phyloP scores from a whole-genome alignment of 1,140 invertebrate genomes.

The Nautilus pompilius region DNA sequence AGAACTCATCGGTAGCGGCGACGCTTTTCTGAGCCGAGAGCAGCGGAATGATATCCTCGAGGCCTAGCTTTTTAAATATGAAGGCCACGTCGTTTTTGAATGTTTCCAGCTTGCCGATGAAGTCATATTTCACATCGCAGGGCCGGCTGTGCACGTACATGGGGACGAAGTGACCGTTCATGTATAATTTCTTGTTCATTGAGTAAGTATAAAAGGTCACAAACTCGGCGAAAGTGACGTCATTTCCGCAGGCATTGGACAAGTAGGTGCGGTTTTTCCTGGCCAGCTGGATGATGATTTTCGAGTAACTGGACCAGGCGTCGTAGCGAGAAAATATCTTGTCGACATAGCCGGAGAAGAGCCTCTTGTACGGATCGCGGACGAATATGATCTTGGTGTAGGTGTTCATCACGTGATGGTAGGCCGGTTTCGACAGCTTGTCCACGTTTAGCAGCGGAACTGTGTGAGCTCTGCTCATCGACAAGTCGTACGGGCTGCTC shows the following conservation, averaged over 20 bases:
- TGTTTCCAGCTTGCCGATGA: slow-evolving; percentile 49
- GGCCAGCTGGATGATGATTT: slow-evolving; percentile 2
- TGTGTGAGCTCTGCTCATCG: background rate
- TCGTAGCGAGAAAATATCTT: slow-evolving; percentile 13
- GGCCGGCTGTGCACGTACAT: slow-evolving; percentile 42
- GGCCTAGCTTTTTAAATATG: slow-evolving; percentile 15
- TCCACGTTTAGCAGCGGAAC: background rate
- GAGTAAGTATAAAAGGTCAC: slow-evolving; percentile 3
- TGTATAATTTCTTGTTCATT: background rate
- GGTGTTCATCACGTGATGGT: background rate
- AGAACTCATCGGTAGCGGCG: background rate
- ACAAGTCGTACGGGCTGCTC: background rate
- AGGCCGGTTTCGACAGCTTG: background rate
- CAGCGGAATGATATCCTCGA: background rate
- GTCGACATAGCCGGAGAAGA: slow-evolving; percentile 15
- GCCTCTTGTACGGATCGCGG: slow-evolving; percentile 9
- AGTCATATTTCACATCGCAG: slow-evolving; percentile 42
- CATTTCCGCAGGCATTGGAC: background rate
- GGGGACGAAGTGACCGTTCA: slow-evolving; percentile 43
- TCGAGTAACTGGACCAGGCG: slow-evolving; percentile 1
- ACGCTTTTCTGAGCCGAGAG: background rate
- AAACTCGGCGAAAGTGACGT: slow-evolving; percentile 14
- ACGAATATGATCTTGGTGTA: slow-evolving; percentile 9
- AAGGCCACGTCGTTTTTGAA: slow-evolving; percentile 33
- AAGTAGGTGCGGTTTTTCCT: background rate